phyloP scores from a whole-genome alignment of 2,888 invertebrate genomes.

The Tenodera sinensis region DNA sequence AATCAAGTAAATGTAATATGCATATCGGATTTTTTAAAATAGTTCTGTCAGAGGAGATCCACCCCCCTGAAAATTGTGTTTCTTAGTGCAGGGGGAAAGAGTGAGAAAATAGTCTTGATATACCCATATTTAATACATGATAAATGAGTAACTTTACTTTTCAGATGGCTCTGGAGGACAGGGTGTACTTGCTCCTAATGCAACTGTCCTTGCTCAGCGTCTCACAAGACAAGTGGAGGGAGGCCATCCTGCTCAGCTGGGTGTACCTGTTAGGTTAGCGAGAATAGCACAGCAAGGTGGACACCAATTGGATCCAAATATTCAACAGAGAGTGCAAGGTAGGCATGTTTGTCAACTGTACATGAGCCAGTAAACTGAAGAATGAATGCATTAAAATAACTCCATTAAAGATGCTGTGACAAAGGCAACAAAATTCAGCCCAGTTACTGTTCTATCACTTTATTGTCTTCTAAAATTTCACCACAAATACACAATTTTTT shows the following conservation, averaged over 20 bases:
- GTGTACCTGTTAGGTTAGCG: constrained; percentile 14
- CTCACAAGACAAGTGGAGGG: constrained; percentile 8
- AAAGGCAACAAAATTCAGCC: too few species aligned
- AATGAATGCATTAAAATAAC: neutral
- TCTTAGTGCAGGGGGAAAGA: too few species aligned
- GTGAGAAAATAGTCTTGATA: too few species aligned
- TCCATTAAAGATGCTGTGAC: too few species aligned
- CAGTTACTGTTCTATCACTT: too few species aligned
- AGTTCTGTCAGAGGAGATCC: too few species aligned
- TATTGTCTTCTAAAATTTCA: too few species aligned
- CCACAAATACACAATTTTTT: too few species aligned
- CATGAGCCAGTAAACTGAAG: too few species aligned
- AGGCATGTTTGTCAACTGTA: neutral
- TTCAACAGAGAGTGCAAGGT: neutral
- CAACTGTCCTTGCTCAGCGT: constrained; percentile 12
- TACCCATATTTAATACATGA: neutral
- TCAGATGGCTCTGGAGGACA: neutral
- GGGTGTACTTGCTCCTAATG: constrained; percentile 11
- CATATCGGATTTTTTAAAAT: too few species aligned
- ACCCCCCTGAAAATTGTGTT: too few species aligned
- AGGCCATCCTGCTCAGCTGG: neutral
- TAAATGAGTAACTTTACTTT: neutral
- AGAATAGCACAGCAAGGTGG: neutral
- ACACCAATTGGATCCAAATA: neutral
- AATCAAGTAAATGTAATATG: too few species aligned